Percentiles rank a stretch among this genome's conserved stretches.
phyloP scores from a whole-genome alignment of 2,113 vertebrate genomes.

The Mustelus asterias region DNA sequence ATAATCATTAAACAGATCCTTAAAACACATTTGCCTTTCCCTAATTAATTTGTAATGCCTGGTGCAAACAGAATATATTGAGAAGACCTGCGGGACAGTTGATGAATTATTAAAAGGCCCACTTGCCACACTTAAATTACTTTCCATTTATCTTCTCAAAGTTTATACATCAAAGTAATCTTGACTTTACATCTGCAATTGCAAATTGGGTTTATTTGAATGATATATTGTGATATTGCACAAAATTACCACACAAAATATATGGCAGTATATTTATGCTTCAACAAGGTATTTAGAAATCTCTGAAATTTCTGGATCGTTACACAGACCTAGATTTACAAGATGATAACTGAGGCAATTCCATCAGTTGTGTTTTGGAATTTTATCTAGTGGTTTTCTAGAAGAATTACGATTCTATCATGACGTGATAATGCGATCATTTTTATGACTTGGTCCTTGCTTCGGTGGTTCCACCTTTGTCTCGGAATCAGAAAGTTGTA shows the following conservation, averaged over 20 bases:
- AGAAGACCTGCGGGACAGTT: not conserved
- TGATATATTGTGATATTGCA: not conserved
- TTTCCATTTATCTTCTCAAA: not conserved
- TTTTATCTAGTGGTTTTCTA: not conserved
- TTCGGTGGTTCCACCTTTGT: not conserved
- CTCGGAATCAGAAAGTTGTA: not conserved
- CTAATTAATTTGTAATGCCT: not conserved
- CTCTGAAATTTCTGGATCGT: not conserved
- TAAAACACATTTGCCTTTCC: not conserved
- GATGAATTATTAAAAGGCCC: not conserved
- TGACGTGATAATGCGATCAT: not conserved
- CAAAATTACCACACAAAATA: not conserved
- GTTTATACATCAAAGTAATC: not conserved
- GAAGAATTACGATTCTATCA: not conserved
- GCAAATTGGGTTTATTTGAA: not conserved
- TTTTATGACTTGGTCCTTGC: not conserved
- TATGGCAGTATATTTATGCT: not conserved
- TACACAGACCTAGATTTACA: not conserved
- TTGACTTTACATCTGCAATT: not conserved
- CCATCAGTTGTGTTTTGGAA: not conserved
- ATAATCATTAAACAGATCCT: conserved; percentile 1
- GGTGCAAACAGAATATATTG: not conserved
- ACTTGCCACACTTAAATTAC: not conserved
- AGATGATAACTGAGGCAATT: not conserved
- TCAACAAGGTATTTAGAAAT: not conserved